phyloP scores from a whole-genome alignment of 2,888 invertebrate species.

The Drosophila merina region DNA sequence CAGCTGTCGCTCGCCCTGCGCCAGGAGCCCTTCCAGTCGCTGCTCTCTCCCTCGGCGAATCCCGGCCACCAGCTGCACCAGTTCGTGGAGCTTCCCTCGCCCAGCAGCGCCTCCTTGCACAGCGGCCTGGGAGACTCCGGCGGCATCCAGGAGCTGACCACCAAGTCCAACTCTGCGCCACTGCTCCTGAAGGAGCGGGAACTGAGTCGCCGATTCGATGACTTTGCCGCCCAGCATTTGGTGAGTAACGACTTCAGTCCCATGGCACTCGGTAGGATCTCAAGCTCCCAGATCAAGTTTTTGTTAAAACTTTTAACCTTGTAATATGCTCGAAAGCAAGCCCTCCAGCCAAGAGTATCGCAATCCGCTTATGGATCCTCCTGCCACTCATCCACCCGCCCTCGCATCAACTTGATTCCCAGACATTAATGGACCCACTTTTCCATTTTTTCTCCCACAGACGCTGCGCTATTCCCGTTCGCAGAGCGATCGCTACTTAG shows the following conservation, averaged over 20 bases:
- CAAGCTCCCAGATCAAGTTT: no score
- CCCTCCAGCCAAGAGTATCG: not conserved
- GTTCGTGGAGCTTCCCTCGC: constrained; percentile 83
- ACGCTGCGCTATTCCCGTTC: constrained; percentile 84
- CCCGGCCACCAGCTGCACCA: constrained; percentile 69
- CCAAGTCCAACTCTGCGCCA: constrained; percentile 84
- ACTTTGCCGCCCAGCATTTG: constrained; percentile 83
- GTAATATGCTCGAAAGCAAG: constrained; percentile 4
- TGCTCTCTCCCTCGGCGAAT: constrained; percentile 73
- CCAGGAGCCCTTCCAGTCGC: constrained; percentile 83
- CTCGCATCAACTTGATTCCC: constrained; percentile 62
- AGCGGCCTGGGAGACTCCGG: constrained; percentile 82
- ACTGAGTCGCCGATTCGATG: constrained; percentile 73
- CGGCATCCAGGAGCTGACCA: constrained; percentile 82
- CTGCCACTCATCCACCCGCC: constrained; percentile 39
- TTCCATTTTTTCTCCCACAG: constrained; percentile 63
- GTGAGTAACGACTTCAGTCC: constrained; percentile 71
- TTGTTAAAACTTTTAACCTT: constrained; percentile 6
- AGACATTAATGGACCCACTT: constrained; percentile 62
- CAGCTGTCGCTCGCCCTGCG: constrained; percentile 81
- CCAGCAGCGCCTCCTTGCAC: constrained; percentile 84
- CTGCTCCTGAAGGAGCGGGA: constrained; percentile 83
- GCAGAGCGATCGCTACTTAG: constrained; percentile 84
- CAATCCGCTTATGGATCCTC: constrained; percentile 28
- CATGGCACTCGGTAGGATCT: no score